Evolutionary conservation across 2,113 vertebrate genomes (phyloP), one percentile per base, ranked within the genome.

Genomic region (Merops nubicus): DNA sequence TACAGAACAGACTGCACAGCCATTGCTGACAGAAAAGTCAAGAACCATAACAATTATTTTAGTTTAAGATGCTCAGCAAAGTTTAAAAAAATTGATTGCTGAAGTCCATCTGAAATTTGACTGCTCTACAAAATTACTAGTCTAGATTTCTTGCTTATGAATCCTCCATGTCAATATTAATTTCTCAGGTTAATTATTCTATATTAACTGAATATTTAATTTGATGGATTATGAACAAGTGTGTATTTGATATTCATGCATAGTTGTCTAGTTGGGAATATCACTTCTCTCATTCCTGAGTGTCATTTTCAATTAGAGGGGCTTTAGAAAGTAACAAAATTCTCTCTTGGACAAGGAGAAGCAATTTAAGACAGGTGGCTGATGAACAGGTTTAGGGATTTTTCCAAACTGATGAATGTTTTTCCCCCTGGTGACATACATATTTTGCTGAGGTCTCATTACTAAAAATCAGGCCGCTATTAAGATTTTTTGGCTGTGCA

Each of bases 371-470:
- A 96, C 96, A 97, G 96, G 94, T 97, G 96, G 93, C 91, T 94
- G 95, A 95, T 88, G 76, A 96, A 93, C 96, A 97, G 96, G 95
- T 97, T 96, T 95, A 96, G 93, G 93, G 96, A 96, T 93, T 96
- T 97, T 96, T 97, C 90, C 93, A 96, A 96, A 95, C 85, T 93
- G 96, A 95, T 90, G 91, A 95, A 96, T 89, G 95, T 94, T 97
- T 95, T 88, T 59, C 64, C 85, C 79, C 93, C 72, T 86, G 76
- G 64, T 95, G 92, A 96, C 96, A 97, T 59, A 88, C 89, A 94
- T 86, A 91, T 96, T 96, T 96, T 95, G 93, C 79, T 96, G 67
- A 95, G 95, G 96, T 96, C 96, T 97, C 96, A 95, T 95, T 96
- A 94, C 95, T 86, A 97, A 97, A 96, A 96, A 97, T 94, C 85